Conservation (phyloP, 1,140 invertebrate genomes). For the Drosophila rufa region DNA sequence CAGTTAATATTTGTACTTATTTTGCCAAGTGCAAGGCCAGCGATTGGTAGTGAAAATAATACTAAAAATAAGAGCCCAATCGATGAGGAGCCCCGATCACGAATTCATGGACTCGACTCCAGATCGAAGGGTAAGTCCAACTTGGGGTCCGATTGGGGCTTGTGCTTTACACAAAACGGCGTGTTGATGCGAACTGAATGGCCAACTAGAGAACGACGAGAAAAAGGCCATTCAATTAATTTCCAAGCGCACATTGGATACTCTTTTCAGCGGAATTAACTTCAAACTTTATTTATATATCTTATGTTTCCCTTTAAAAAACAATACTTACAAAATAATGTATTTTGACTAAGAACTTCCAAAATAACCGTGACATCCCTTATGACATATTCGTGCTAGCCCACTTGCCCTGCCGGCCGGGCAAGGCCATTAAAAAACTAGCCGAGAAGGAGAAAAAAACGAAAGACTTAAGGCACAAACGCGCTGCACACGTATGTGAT, state of each 20-base stretch:
- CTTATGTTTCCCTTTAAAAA: neutral
- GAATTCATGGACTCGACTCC: conserved; percentile 34
- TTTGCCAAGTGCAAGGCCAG: neutral
- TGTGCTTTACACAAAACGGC: conserved; percentile 68
- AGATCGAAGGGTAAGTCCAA: conserved; percentile 17
- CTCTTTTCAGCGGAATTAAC: neutral
- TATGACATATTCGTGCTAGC: neutral
- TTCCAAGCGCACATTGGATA: neutral
- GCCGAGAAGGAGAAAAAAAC: conserved; percentile 36
- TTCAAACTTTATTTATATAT: too few species aligned
- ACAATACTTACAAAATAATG: neutral
- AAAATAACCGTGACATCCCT: neutral
- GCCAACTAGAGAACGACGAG: conserved; percentile 17
- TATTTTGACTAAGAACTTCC: too few species aligned
- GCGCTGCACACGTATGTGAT: conserved; percentile 17
- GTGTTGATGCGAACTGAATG: conserved; percentile 80
- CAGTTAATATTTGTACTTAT: neutral
- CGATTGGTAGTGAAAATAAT: conserved; percentile 5
- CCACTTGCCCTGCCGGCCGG: neutral
- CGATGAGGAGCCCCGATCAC: conserved; percentile 54
- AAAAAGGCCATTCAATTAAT: neutral
- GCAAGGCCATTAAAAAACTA: conserved; percentile 66
- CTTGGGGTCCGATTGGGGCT: conserved; percentile 5
- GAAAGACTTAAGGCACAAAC: conserved; percentile 81
- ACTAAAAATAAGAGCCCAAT: conserved; percentile 53